Percentiles rank a stretch among this genome's conserved stretches.
These are phyloP conservation scores for Temnothorax unifasciatus DNA, from an alignment of 2,888 invertebrate genomes.

Conservation along the genomic window DNA sequence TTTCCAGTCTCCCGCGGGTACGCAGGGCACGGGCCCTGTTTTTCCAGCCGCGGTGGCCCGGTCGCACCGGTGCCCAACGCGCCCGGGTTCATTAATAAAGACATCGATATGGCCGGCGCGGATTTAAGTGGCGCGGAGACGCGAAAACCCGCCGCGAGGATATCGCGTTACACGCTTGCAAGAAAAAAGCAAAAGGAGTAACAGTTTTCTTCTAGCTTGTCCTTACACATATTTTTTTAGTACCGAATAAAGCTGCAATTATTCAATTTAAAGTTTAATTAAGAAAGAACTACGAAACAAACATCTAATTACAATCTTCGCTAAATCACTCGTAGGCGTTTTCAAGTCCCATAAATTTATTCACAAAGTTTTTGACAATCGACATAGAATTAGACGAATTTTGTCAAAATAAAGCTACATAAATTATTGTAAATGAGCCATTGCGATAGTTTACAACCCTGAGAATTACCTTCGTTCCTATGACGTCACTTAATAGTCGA, in stretches of 20 bases:
- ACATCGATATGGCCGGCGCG: slow-evolving; percentile 73
- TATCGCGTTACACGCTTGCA: slow-evolving; percentile 72
- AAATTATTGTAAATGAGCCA: not conserved
- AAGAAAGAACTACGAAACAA: not conserved
- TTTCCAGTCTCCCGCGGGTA: slow-evolving; percentile 68
- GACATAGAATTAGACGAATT: not conserved
- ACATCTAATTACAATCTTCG: not conserved
- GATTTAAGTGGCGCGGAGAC: slow-evolving; percentile 54
- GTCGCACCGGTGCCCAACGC: slow-evolving; percentile 9
- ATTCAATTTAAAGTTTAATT: not conserved
- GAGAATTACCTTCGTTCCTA: not conserved
- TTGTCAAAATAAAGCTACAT: not conserved
- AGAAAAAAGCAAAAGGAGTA: not conserved
- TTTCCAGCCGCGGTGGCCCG: slow-evolving; percentile 60
- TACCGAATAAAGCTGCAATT: not conserved
- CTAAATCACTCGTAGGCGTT: not conserved
- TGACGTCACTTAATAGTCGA: not conserved
- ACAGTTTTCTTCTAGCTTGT: not conserved
- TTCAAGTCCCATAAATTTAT: not conserved
- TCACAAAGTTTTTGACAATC: not conserved
- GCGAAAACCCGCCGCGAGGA: slow-evolving; percentile 70
- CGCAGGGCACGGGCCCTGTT: slow-evolving; percentile 56
- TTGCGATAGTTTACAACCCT: not conserved
- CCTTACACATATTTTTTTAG: not conserved
- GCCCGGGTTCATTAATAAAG: slow-evolving; percentile 80